These are phyloP conservation scores for Embiotoca jacksoni DNA, from an alignment of 2,113 vertebrate species.

Conservation along the genomic window DNA sequence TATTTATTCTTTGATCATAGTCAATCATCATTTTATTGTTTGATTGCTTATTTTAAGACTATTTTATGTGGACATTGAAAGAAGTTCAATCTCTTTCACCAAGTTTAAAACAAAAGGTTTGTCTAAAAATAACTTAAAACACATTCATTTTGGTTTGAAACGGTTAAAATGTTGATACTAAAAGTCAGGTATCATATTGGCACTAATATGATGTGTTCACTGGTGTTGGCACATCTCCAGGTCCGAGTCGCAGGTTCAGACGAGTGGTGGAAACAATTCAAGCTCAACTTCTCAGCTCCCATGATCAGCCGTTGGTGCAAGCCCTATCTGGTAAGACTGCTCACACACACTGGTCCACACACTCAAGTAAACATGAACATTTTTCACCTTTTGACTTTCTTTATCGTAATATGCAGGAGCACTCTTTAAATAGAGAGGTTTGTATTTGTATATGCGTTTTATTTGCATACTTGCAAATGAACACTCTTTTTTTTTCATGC, in stretches of 20 bases:
- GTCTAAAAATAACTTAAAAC: not conserved
- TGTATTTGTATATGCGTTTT: too few species aligned
- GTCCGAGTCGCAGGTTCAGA: constrained; percentile 94
- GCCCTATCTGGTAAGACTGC: constrained; percentile 88
- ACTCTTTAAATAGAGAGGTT: too few species aligned
- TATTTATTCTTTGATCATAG: too few species aligned
- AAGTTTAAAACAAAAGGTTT: too few species aligned
- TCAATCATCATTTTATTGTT: not conserved
- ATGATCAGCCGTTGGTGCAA: constrained; percentile 92
- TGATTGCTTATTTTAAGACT: not conserved
- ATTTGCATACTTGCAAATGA: too few species aligned
- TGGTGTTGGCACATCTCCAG: constrained; percentile 67
- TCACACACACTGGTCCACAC: constrained; percentile 14
- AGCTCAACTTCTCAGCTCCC: constrained; percentile 92
- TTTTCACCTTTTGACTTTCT: not conserved
- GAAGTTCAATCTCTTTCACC: too few species aligned
- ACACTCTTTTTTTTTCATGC: too few species aligned
- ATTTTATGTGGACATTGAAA: too few species aligned
- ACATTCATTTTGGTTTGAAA: not conserved
- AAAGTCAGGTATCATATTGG: not conserved
- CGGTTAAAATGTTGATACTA: not conserved
- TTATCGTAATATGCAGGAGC: not conserved
- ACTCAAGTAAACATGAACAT: too few species aligned
- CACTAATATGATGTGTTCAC: not conserved
- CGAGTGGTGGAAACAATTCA: constrained; percentile 95